Conservation (phyloP, 2,888 invertebrate species). For the Acrobasis suavella region DNA sequence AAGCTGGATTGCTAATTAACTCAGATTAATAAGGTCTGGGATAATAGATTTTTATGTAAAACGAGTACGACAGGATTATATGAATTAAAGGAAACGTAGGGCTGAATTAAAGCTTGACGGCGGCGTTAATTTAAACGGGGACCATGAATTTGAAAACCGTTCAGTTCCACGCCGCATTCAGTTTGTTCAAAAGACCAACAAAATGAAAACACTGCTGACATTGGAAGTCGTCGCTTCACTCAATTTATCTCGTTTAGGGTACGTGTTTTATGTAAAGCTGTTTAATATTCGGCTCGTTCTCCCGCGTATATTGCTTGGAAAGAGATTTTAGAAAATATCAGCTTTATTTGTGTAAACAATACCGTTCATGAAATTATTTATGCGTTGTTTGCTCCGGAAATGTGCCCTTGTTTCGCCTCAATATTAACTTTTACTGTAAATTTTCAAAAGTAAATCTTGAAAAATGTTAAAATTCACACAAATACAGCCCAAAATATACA, state of each 20-base stretch:
- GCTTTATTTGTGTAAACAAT: constrained; percentile 13
- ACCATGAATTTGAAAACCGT: constrained; percentile 1
- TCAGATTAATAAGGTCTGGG: constrained; percentile 1
- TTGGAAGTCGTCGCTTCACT: constrained; percentile 17
- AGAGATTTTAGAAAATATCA: constrained; percentile 7
- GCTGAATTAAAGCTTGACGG: constrained; percentile 35
- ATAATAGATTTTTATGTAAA: constrained; percentile 15
- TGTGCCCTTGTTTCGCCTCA: neutral
- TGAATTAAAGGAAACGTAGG: constrained; percentile 37
- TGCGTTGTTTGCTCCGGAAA: neutral
- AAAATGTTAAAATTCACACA: no score
- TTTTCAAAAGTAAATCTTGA: neutral
- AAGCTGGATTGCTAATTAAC: neutral
- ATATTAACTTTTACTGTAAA: neutral
- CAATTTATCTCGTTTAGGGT: constrained; percentile 22
- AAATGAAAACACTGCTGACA: constrained; percentile 16
- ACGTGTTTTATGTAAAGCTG: constrained; percentile 20
- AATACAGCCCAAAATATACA: no score
- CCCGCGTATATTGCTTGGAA: constrained; percentile 18
- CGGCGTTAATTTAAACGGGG: constrained; percentile 15
- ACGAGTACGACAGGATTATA: constrained; percentile 30
- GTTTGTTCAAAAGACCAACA: constrained; percentile 13
- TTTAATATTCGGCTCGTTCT: constrained; percentile 20
- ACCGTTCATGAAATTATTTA: neutral
- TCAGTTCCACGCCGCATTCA: constrained; percentile 6